Percentiles rank a stretch among this genome's conserved stretches.
phyloP scores from a whole-genome alignment of 2,113 vertebrate species.

The Chinchilla lanigera region DNA sequence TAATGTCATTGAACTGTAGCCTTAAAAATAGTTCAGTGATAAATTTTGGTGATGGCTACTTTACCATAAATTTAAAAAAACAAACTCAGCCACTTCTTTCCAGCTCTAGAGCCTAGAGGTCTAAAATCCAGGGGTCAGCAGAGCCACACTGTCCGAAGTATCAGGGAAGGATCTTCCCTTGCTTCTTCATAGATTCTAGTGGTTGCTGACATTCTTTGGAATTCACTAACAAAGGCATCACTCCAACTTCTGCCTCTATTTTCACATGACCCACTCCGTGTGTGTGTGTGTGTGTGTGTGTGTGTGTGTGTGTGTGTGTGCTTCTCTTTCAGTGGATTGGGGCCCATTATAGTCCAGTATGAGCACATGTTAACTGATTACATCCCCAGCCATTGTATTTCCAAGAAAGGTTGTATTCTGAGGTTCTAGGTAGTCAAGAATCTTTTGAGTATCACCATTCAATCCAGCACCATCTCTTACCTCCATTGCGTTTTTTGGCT shows the following conservation, averaged over 20 bases:
- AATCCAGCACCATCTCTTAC: neutral
- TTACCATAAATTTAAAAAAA: neutral
- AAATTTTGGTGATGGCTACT: neutral
- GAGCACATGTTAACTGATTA: neutral
- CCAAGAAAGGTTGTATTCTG: neutral
- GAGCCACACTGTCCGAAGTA: neutral
- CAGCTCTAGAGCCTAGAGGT: neutral
- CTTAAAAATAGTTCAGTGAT: neutral
- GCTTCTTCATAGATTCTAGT: neutral
- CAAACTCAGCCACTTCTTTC: neutral
- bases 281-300: neutral
- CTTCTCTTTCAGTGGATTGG: conserved; percentile 8
- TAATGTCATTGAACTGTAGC: neutral
- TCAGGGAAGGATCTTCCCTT: neutral
- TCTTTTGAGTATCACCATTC: neutral
- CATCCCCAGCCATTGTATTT: conserved; percentile 4
- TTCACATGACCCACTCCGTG: neutral
- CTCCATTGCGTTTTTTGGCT: neutral
- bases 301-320: neutral
- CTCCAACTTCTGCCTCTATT: neutral
- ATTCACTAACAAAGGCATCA: neutral
- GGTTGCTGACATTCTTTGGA: neutral
- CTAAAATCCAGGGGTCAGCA: neutral
- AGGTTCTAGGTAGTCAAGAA: neutral
- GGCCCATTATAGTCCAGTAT: neutral